phyloP scores from a whole-genome alignment of 2,888 invertebrate species.

The Tachina lurida region DNA sequence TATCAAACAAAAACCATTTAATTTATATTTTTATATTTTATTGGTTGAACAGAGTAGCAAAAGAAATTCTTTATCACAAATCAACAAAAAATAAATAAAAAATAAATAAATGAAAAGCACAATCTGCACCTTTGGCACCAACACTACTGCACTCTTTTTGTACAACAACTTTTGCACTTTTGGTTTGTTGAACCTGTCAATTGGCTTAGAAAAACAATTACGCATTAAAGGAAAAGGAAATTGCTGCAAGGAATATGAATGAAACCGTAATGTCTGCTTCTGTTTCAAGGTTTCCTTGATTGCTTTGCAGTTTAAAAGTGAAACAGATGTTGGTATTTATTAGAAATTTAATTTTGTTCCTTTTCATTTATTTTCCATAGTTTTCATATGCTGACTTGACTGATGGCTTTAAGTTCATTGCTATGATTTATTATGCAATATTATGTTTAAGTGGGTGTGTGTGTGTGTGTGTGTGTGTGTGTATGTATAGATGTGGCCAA shows the following conservation, averaged over 20 bases:
- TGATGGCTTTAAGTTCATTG: slow-evolving; percentile 27
- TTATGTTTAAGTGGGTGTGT: slow-evolving; percentile 15
- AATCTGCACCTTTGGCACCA: slow-evolving; percentile 59
- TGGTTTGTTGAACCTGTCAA: slow-evolving; percentile 41
- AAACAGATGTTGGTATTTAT: slow-evolving; percentile 32
- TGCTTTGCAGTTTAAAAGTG: neutral
- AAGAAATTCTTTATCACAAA: slow-evolving; percentile 22
- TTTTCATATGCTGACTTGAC: neutral
- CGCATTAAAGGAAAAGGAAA: neutral
- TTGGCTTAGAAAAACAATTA: slow-evolving; percentile 20
- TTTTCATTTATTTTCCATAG: slow-evolving; percentile 5
- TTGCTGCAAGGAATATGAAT: neutral
- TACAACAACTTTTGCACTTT: slow-evolving; percentile 49
- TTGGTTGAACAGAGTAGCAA: slow-evolving; percentile 25
- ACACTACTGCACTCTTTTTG: slow-evolving; percentile 25
- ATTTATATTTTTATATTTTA: slow-evolving; percentile 24
- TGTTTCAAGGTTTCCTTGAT: slow-evolving; percentile 11
- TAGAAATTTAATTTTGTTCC: slow-evolving; percentile 1
- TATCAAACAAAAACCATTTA: slow-evolving; percentile 11
- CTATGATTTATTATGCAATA: slow-evolving; percentile 37
- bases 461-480: too few species aligned
- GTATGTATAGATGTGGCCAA: neutral
- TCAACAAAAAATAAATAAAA: slow-evolving; percentile 5
- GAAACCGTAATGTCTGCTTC: slow-evolving; percentile 8
- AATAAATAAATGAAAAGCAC: slow-evolving; percentile 50